A percentile compares a stretch with the other conserved stretches of the same genome.
Evolutionary conservation across 2,888 invertebrate species (phyloP).

Genomic region (Stictocephala bisonia): DNA sequence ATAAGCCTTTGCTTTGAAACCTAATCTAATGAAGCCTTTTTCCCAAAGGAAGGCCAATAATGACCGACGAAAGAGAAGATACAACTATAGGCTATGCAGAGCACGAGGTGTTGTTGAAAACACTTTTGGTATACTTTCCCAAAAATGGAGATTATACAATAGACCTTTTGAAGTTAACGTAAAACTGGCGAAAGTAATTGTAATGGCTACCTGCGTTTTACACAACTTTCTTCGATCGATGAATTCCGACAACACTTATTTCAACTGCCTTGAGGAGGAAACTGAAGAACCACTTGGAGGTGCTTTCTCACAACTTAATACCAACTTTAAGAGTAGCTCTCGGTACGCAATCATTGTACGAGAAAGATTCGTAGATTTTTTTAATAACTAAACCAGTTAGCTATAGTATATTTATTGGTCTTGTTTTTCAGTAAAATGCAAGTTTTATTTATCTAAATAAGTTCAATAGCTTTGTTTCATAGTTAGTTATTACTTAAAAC

Average conservation of each 20-base stretch:
- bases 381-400: too few relatives aligned
- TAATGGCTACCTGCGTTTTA: conserved; percentile 24
- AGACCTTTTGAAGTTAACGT: conserved; percentile 11
- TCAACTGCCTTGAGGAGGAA: conserved; percentile 3
- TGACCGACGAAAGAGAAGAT: conserved; percentile 30
- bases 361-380: too few relatives aligned
- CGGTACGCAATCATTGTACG: too few relatives aligned
- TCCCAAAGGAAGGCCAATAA: conserved; percentile 32
- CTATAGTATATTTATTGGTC: too few relatives aligned
- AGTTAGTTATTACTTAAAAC: too few relatives aligned
- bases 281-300: too few relatives aligned
- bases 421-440: too few relatives aligned
- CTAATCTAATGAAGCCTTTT: conserved; percentile 56
- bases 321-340: too few relatives aligned
- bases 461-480: too few relatives aligned
- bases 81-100: conserved; percentile 29
- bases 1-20: too few relatives aligned
- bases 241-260: conserved; percentile 15
- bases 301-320: too few relatives aligned
- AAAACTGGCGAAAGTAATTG: conserved; percentile 7
- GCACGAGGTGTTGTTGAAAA: conserved; percentile 43
- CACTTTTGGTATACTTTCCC: conserved; percentile 27
- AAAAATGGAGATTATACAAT: conserved; percentile 21
- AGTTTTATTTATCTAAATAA: too few relatives aligned
- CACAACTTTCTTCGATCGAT: conserved; percentile 19